Evolutionary conservation across 2,888 invertebrate species (phyloP), one percentile per base, ranked within the genome.

Genomic region (Sphaerophoria taeniata): DNA sequence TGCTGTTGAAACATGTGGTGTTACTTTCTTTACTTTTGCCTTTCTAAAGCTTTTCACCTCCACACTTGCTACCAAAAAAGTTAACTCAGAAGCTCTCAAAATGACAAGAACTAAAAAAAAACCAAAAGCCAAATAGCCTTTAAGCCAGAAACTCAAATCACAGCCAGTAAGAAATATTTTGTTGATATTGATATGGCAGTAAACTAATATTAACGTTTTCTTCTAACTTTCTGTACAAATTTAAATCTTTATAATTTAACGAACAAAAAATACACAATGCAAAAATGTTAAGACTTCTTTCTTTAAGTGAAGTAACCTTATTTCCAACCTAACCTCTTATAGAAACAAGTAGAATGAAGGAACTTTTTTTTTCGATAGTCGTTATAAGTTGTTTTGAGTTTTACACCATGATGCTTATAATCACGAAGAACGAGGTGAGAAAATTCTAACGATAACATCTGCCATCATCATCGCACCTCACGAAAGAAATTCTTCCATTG

Each of bases 311-410:
- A 24, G 24, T 24, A 24, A 24, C 24, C 24, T 24, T 45, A 45
- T n/a, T 45, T 11, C 45, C 3, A 45, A 9, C 31, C 4, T 6
- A 12, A 0, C 31, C 12, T 31, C 12, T 31, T 12, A 11, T 2
- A 12, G 4, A 24, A 43, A 7, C 53, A 1, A 6, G 16, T 36
- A 24, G 11, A 16, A 12, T 24, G 11, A 36, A 58, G 16, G 24
- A 12, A 12, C 24, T 16, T 24, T 11, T 5, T 7, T 33, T 63
- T 47, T 47, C 47, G 43, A 63, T 63, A 63, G 2, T 33, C 47
- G 63, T 45, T 63, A 33, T 45, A 63, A 45, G 45, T n/a, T 63
- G 45, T 61, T 61, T 61, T n/a, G 31, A 33, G 61, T 63, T 63
- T 33, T 5, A 4, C 45, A 61, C 3, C 31, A 45, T 63, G 47